These are phyloP conservation scores for Alligator sinensis DNA, from an alignment of 2,113 vertebrate genomes.

Conservation along the genomic window DNA sequence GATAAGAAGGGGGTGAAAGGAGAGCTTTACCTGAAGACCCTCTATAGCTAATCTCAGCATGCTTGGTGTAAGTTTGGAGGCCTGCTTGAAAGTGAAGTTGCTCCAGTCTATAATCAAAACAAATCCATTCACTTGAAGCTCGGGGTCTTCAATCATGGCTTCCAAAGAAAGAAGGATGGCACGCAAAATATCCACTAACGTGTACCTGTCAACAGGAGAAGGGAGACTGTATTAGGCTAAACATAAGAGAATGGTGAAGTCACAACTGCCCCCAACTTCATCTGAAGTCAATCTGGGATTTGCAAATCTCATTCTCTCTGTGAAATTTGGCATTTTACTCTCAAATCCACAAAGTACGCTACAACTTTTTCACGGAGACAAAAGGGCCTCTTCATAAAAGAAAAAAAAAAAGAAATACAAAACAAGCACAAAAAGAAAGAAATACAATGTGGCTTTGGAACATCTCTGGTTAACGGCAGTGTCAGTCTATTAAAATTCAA, in stretches of 20 bases:
- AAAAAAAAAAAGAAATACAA: neutral
- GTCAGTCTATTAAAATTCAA: neutral
- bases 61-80: conserved; percentile 96
- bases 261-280: neutral
- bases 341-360: neutral
- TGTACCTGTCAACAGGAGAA: conserved; percentile 85
- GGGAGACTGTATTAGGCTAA: conserved; percentile 10
- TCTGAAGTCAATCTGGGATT: neutral
- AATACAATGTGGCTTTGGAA: neutral
- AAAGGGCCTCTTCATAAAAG: neutral
- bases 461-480: neutral
- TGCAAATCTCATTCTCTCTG: neutral
- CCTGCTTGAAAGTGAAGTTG: conserved; percentile 99
- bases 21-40: conserved; percentile 90
- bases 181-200: conserved; percentile 96
- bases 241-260: neutral
- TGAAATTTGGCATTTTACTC: neutral
- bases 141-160: conserved; percentile 97
- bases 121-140: conserved; percentile 99
- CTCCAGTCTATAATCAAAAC: conserved; percentile 99
- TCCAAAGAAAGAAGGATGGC: conserved; percentile 97
- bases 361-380: neutral
- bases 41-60: conserved; percentile 98
- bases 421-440: neutral
- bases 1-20: neutral